Evolutionary conservation across 2,797 vertebrate species (phyloP).

Genomic region (Sciurus carolinensis): DNA sequence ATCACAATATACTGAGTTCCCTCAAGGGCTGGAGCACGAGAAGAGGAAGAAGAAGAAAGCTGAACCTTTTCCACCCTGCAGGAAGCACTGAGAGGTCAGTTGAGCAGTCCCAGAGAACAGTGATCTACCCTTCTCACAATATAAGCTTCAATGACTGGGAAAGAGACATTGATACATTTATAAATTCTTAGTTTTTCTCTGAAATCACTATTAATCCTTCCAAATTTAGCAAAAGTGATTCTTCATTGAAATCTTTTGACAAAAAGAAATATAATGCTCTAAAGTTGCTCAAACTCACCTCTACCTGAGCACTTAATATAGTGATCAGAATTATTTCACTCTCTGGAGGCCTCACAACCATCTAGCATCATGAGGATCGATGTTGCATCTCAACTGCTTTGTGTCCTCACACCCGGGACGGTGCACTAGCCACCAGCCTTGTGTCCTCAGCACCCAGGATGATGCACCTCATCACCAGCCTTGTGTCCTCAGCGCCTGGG

Average conservation of each 20-base stretch:
- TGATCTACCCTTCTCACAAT: background rate
- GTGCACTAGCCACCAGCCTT: background rate
- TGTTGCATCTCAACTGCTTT: background rate
- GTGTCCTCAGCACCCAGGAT: background rate
- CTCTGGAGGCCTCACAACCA: background rate
- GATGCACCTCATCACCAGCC: background rate
- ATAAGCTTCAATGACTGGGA: background rate
- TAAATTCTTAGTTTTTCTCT: background rate
- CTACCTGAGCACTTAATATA: background rate
- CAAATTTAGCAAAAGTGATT: conserved; percentile 20
- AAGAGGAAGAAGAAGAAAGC: background rate
- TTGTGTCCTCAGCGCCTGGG: background rate
- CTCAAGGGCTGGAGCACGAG: background rate
- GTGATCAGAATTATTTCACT: background rate
- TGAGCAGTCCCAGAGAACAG: background rate
- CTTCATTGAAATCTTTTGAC: background rate
- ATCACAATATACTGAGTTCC: background rate
- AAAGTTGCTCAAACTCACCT: background rate
- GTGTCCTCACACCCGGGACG: background rate
- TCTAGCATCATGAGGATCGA: background rate
- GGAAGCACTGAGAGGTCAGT: background rate
- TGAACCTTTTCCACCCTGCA: background rate
- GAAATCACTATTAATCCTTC: conserved; percentile 7
- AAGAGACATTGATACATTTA: background rate
- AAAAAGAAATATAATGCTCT: background rate